These are phyloP conservation scores for Diorhabda sublineata DNA, from an alignment of 1,140 invertebrate genomes.

Conservation along the genomic window DNA sequence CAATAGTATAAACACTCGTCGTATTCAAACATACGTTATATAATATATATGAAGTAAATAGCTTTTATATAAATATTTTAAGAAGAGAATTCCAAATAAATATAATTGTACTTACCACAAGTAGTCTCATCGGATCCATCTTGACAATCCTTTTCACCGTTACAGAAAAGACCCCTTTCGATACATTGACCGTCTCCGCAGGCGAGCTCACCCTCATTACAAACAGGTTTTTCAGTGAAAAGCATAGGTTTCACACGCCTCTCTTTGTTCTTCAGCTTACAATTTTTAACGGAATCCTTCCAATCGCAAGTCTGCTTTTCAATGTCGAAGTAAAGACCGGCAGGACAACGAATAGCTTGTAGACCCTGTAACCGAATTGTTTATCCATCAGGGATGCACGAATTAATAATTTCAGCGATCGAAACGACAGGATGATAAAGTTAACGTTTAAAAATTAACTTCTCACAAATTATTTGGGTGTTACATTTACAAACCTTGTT, in stretches of 20 bases:
- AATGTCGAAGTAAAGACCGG: constrained; percentile 90
- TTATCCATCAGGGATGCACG: no score
- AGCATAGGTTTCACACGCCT: constrained; percentile 84
- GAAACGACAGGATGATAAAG: no score
- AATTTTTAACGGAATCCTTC: constrained; percentile 91
- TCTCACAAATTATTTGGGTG: no score
- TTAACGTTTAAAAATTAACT: no score
- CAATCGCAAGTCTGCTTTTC: constrained; percentile 95
- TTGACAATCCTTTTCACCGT: constrained; percentile 84
- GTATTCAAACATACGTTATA: no score
- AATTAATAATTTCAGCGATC: no score
- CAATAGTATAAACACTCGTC: no score
- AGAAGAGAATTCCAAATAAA: no score
- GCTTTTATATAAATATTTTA: no score
- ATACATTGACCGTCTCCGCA: constrained; percentile 85
- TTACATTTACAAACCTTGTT: no score
- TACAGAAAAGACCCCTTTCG: constrained; percentile 87
- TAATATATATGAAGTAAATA: no score
- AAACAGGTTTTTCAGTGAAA: constrained; percentile 87
- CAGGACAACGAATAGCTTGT: constrained; percentile 88
- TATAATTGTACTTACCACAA: constrained; percentile 69
- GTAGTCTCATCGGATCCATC: constrained; percentile 90
- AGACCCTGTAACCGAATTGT: constrained; percentile 60
- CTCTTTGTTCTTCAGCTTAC: constrained; percentile 86
- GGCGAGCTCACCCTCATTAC: constrained; percentile 78